Evolutionary conservation across 2,113 vertebrate genomes (phyloP), one percentile per base, ranked within the genome.

Genomic region (Fukomys damarensis): DNA sequence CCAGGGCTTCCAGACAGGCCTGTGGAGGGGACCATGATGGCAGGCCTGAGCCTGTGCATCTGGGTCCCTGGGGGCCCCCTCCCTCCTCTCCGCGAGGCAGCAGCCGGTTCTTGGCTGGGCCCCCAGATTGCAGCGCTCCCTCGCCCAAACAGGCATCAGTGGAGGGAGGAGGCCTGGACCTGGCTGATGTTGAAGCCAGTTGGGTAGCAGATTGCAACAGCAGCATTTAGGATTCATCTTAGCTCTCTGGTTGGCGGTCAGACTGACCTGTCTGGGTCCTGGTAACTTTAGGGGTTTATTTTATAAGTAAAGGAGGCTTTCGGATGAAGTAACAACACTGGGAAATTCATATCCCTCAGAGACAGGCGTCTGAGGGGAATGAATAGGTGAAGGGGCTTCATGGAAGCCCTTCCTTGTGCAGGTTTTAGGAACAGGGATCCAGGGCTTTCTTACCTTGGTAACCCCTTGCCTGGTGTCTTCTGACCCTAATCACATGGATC

Each of bases 401-500:
- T 19, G 14, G 68, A 56, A 87, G 65, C 77, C 28, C 49, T 79
- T 85, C 91, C 11, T 74, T 95, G 38, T 93, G 35, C 58, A 76
- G 93, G 84, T 77, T 74, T 8, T 91, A 83, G 93, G 68, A 96
- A 74, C 24, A 79, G 54, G 49, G 56, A 59, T 77, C 56, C 16
- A 79, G 12, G 61, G 30, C 54, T 82, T 3, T 77, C 79, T 14
- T 14, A 17, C 56, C 35, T 35, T 20, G 70, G 35, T 49, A 16
- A 89, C 8, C 43, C 63, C 72, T 70, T 74, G 79, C 70, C 41
- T 74, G 66, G 28, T 85, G 16, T 94, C 87, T 85, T 86, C 58
- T 96, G 96, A 97, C 96, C 96, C 65, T 96, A 97, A 97, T 97
- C 96, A 68, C 87, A 14, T 22, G 83, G 87, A 77, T 79, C 92